phyloP scores from a whole-genome alignment of 2,113 vertebrate genomes.

The Oreocharis arfaki region DNA sequence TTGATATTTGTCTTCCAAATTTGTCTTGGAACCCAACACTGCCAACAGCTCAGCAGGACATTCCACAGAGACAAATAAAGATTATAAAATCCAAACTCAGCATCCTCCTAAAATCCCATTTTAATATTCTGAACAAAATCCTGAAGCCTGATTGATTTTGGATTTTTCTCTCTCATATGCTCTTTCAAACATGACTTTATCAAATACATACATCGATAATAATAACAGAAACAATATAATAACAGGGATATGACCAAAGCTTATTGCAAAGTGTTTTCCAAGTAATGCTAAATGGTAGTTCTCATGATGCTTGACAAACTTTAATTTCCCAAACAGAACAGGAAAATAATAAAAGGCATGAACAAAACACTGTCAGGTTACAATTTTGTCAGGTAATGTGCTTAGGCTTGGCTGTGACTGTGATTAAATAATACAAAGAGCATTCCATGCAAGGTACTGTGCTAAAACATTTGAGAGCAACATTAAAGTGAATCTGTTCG shows the following conservation, averaged over 20 bases:
- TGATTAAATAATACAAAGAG: constrained; percentile 7
- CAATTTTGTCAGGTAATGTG: neutral
- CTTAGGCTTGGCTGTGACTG: neutral
- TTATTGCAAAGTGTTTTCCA: neutral
- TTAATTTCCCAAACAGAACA: neutral
- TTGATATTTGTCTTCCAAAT: neutral
- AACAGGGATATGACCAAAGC: neutral
- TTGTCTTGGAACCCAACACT: neutral
- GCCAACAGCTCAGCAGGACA: neutral
- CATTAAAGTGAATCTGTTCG: neutral
- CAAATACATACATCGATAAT: neutral
- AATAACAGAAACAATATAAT: neutral
- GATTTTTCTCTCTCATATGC: neutral
- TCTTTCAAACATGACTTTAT: neutral
- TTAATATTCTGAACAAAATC: neutral
- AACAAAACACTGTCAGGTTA: neutral
- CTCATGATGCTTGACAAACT: neutral
- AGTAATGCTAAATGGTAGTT: neutral
- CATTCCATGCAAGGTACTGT: constrained; percentile 1
- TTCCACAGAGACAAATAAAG: neutral
- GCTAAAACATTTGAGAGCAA: neutral
- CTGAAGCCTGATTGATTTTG: neutral
- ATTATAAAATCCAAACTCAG: neutral
- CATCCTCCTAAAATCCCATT: neutral
- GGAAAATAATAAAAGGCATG: neutral